These are phyloP conservation scores for Microvelia longipes DNA, from an alignment of 1,140 invertebrate genomes.

Conservation along the genomic window DNA sequence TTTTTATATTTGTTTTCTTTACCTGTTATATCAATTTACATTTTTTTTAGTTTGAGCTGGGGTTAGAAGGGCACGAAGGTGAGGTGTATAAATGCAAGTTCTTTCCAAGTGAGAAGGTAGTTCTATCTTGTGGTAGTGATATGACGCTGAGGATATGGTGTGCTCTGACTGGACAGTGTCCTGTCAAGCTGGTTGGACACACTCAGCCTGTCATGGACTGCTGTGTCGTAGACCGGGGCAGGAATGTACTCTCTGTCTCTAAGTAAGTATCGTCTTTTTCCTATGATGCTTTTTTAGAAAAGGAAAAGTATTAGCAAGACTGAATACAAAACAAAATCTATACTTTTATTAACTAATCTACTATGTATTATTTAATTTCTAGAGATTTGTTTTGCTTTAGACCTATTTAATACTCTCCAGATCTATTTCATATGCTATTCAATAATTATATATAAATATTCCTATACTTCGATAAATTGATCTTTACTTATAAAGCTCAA, in stretches of 20 bases:
- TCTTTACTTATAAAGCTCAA: too few species aligned
- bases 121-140: conserved; percentile 51
- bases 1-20: neutral
- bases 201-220: conserved; percentile 46
- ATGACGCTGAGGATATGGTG: conserved; percentile 53
- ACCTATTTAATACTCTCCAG: too few species aligned
- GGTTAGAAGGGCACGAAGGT: conserved; percentile 46
- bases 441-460: too few species aligned
- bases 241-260: conserved; percentile 53
- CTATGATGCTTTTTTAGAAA: neutral
- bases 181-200: conserved; percentile 49
- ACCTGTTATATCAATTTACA: neutral
- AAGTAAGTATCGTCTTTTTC: conserved; percentile 31
- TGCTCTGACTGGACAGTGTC: conserved; percentile 46
- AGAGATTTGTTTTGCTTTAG: too few species aligned
- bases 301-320: too few species aligned
- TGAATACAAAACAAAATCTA: too few species aligned
- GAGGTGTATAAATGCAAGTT: conserved; percentile 52
- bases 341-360: too few species aligned
- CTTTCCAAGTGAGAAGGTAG: conserved; percentile 54
- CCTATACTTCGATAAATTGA: too few species aligned
- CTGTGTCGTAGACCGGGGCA: conserved; percentile 49
- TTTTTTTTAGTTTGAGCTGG: conserved; percentile 31
- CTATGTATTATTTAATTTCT: too few species aligned
- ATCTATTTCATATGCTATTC: too few species aligned